These are phyloP conservation scores for Ligdia adustata DNA, from an alignment of 2,888 invertebrate species.

Conservation along the genomic window DNA sequence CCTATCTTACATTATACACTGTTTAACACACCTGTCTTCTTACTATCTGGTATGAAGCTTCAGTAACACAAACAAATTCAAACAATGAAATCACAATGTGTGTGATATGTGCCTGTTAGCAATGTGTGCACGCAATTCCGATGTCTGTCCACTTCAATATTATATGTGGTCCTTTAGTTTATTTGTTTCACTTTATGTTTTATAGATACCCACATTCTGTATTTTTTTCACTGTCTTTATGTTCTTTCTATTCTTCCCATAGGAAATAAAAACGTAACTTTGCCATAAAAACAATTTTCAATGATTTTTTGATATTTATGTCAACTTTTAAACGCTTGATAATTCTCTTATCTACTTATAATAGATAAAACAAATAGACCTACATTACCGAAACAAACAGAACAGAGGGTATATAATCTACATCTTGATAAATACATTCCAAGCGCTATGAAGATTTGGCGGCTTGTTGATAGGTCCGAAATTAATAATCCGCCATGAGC, in stretches of 20 bases:
- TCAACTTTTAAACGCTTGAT: not conserved
- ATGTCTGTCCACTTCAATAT: conserved; percentile 78
- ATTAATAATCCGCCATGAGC: conserved; percentile 51
- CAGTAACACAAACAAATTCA: conserved; percentile 59
- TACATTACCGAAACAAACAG: conserved; percentile 59
- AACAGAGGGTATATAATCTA: conserved; percentile 59
- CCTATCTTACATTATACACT: conserved; percentile 69
- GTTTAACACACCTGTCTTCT: conserved; percentile 50
- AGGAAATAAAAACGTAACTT: conserved; percentile 45
- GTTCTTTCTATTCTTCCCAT: conserved; percentile 54
- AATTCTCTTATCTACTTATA: not conserved
- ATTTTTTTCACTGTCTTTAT: conserved; percentile 68
- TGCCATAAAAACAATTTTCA: too few relatives aligned
- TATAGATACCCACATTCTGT: conserved; percentile 65
- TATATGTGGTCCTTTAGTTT: conserved; percentile 81
- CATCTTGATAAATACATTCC: conserved; percentile 49
- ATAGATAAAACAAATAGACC: conserved; percentile 40
- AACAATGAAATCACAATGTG: conserved; percentile 52
- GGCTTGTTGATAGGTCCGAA: conserved; percentile 47
- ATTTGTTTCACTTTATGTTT: conserved; percentile 61
- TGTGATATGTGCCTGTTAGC: conserved; percentile 78
- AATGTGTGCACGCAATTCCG: conserved; percentile 80
- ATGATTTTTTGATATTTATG: too few relatives aligned
- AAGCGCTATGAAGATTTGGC: conserved; percentile 46
- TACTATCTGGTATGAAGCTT: conserved; percentile 51